A percentile compares a stretch with the other conserved stretches of the same genome.
phyloP scores from a whole-genome alignment of 2,888 invertebrate species.

The Ectropis crepuscularia region DNA sequence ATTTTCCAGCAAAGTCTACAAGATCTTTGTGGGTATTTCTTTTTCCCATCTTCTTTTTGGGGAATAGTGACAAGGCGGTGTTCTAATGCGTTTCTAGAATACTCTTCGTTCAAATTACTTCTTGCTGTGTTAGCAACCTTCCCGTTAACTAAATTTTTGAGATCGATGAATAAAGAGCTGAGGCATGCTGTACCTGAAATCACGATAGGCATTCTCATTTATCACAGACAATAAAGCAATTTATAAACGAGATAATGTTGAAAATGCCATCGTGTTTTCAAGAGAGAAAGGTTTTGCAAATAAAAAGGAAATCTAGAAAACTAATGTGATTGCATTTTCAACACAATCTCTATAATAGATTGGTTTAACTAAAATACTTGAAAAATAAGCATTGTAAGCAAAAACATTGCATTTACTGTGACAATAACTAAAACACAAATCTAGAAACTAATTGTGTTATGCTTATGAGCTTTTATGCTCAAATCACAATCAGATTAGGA shows the following conservation, averaged over 20 bases:
- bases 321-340: constrained; percentile 82
- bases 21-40: constrained; percentile 82
- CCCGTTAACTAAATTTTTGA: constrained; percentile 82
- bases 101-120: constrained; percentile 65
- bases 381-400: constrained; percentile 22
- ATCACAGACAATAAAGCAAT: constrained; percentile 45
- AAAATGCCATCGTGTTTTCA: constrained; percentile 85
- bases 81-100: constrained; percentile 62
- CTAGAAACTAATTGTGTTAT: neutral
- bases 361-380: constrained; percentile 13
- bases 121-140: constrained; percentile 71
- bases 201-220: constrained; percentile 84
- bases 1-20: constrained; percentile 81
- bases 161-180: constrained; percentile 79
- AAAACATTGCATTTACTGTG: constrained; percentile 4
- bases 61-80: constrained; percentile 80
- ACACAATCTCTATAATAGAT: constrained; percentile 68
- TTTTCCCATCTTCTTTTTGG: constrained; percentile 83
- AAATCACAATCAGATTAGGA: too few relatives aligned
- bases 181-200: constrained; percentile 82
- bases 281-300: constrained; percentile 70
- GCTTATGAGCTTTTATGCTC: neutral
- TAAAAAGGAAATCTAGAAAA: constrained; percentile 70
- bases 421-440: neutral
- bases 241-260: constrained; percentile 66